Evolutionary conservation across 2,888 invertebrate genomes (phyloP), one percentile per base, ranked within the genome.

Genomic region (Mesorhabditis spiculigera): DNA sequence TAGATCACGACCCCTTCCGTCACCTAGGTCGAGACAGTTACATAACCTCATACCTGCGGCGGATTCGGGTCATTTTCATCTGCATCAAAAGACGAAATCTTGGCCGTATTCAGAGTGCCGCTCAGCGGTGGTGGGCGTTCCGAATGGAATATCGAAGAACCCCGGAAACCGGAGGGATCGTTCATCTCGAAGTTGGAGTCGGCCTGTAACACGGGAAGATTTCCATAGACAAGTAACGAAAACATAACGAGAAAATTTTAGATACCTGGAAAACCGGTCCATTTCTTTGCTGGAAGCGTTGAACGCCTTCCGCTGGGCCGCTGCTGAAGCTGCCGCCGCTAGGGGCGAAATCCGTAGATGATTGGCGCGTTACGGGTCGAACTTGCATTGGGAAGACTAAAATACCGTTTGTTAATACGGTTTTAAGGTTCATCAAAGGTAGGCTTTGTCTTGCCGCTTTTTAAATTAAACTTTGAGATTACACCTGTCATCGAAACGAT

Each of bases 321-420:
- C 10, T 13, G 58, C n/a, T 50, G 58, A 50, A 50, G 58, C 10
- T 3, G 3, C 3, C 58, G n/a, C 58, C 3, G 58, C 10, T 10
- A 1, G 28, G 28, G 28, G 3, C 28, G 28, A 28, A 28, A 28
- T 28, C 28, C 28, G 28, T 28, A 13, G 58, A 50, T n/a, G 58
- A 50, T 50, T 10, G n/a, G n/a, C 8, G n/a, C 1, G 58, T 50
- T 10, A n/a, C 58, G 8, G 8, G 58, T 50, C 58, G 58, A 3
- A n/a, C n/a, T 50, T 50, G 58, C 8, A 50, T 50, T 50, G 58
- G 58, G 58, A 50, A 50, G 58, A 50, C 58, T 50, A n/a, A 50
- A 50, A 50, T 28, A 28, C 28, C 28, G 28, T 28, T 28, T 28
- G 28, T 28, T 28, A 28, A 28, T 28, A 28, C 28, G 28, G 3